Percentiles rank a stretch among this genome's conserved stretches.
Conservation (phyloP, 2,113 vertebrate species). For the Erpornis zantholeuca region DNA sequence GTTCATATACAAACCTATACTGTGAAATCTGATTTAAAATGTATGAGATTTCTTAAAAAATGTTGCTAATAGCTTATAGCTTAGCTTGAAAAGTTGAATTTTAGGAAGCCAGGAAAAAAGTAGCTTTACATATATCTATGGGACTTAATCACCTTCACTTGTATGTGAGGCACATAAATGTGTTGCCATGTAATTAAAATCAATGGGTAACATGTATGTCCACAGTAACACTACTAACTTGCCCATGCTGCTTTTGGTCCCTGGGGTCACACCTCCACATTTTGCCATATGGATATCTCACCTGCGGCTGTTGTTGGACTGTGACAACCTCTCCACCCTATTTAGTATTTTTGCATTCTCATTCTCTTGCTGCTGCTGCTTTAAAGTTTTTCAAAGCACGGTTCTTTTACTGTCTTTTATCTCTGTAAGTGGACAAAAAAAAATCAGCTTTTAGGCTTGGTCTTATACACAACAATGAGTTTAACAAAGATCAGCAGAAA, state of each 20-base stretch:
- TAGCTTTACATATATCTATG: not conserved
- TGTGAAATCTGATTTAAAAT: not conserved
- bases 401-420: not conserved
- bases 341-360: not conserved
- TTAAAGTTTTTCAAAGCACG: not conserved
- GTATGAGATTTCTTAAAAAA: not conserved
- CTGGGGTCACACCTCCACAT: not conserved
- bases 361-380: not conserved
- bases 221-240: not conserved
- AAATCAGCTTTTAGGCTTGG: not conserved
- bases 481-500: not conserved
- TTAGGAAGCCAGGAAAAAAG: not conserved
- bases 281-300: not conserved
- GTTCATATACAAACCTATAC: not conserved
- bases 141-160: not conserved
- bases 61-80: not conserved
- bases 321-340: not conserved
- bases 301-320: not conserved
- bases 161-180: not conserved
- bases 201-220: not conserved
- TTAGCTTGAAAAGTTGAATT: not conserved
- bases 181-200: not conserved
- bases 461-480: not conserved
- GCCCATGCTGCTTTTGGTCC: not conserved
- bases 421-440: not conserved